Conservation (phyloP, 1,140 invertebrate species). For the Drosophila repleta region DNA sequence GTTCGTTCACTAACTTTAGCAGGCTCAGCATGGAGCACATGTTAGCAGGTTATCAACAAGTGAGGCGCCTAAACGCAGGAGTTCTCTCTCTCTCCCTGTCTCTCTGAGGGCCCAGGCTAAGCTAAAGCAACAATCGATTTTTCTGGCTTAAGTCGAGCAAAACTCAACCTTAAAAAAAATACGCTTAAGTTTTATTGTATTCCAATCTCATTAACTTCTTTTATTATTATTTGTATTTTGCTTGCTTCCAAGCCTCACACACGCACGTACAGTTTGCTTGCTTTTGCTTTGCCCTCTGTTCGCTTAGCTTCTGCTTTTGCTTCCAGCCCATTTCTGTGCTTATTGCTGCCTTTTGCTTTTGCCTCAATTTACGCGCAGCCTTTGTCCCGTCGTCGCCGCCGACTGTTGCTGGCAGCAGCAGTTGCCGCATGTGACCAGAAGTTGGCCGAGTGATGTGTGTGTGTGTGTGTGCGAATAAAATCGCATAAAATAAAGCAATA, state of each 20-base stretch:
- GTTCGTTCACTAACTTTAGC: too few species aligned
- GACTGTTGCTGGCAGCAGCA: constrained; percentile 33
- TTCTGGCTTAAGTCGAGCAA: constrained; percentile 60
- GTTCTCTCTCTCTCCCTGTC: not conserved
- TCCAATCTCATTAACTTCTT: constrained; percentile 80
- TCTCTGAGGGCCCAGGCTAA: not conserved
- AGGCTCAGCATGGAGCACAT: not conserved
- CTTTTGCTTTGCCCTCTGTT: not conserved
- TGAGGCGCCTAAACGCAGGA: not conserved
- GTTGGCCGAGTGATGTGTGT: constrained; percentile 4
- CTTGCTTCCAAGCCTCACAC: constrained; percentile 5
- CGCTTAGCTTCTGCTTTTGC: constrained; percentile 1
- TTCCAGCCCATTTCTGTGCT: constrained; percentile 7
- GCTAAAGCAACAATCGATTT: constrained; percentile 63
- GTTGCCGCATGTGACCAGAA: constrained; percentile 39
- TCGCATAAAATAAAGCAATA: constrained; percentile 75
- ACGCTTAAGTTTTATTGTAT: constrained; percentile 79
- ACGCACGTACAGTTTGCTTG: not conserved
- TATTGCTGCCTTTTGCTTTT: constrained; percentile 19
- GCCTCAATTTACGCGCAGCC: constrained; percentile 52
- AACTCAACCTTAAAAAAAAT: constrained; percentile 71
- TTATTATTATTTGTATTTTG: constrained; percentile 76
- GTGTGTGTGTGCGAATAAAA: constrained; percentile 55
- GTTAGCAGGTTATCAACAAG: constrained; percentile 8
- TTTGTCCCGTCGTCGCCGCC: constrained; percentile 21